Conservation (phyloP, 2,113 vertebrate species). For the Rhadina sibilatrix region DNA sequence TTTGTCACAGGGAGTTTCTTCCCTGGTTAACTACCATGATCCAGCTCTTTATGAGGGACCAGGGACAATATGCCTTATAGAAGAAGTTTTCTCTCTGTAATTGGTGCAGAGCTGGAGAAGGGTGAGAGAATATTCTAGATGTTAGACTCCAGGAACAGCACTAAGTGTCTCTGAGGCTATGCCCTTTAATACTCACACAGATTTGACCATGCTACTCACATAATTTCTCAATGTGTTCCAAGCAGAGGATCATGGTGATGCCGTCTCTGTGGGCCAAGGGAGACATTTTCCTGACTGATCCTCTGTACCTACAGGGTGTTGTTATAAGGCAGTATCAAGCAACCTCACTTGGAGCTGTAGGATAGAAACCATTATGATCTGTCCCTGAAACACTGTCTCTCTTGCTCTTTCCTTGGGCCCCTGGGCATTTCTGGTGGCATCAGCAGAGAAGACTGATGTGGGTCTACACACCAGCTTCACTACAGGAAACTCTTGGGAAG, state of each 20-base stretch:
- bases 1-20: not conserved
- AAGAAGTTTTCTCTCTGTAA: not conserved
- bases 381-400: not conserved
- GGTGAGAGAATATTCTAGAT: not conserved
- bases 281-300: not conserved
- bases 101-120: not conserved
- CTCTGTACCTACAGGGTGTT: rapidly evolving
- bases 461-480: not conserved
- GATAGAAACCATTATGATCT: not conserved
- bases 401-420: not conserved
- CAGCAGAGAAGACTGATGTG: not conserved
- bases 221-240: not conserved
- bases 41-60: not conserved
- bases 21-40: not conserved
- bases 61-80: not conserved
- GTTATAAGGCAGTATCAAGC: not conserved
- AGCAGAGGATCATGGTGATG: not conserved
- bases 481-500: not conserved
- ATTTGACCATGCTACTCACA: not conserved
- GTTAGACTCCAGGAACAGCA: not conserved
- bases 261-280: not conserved
- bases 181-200: not conserved
- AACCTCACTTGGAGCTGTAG: not conserved
- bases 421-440: not conserved
- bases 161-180: not conserved